Evolutionary conservation across 2,797 vertebrate species (phyloP), one percentile per base, ranked within the genome.

Genomic region (Hybognathus amarus): DNA sequence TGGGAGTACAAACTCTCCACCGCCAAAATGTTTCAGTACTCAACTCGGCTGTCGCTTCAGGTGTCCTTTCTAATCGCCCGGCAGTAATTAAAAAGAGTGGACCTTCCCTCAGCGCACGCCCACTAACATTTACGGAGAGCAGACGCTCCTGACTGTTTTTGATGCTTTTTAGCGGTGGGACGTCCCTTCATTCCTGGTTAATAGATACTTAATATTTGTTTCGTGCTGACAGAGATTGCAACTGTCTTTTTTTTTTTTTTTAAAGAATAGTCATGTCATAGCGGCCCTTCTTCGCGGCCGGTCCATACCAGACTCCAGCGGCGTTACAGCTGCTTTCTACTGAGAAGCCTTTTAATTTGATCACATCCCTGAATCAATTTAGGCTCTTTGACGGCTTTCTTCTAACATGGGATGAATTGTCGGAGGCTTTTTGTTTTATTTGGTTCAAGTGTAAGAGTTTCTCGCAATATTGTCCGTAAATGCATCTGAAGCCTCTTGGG

Each of bases 181-280:
- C 81, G 67, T 86, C 80, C 87, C 77, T 59, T 86, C 68, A 5
- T 86, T 80, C 63, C 76, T 80, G 77, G 79, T 84, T 90, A 90
- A 90, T 91, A 91, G 91, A 92, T 90, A 89, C 84, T 89, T 88
- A 90, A 90, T 92, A 90, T 93, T 91, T 91, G 85, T 88, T 90
- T 90, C 90, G 74, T 71, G 45, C 70, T 47, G 64, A 18, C 36
- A 15, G 56, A 69, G 20, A 50, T 63, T 79, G 40, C 63, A 33
- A 50, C 42, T 17, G 4, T 42, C 27, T 7, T 47, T 42, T 36
- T 36, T 36, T 82, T n/a, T 79, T 67, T 50, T 20, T 74, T 86
- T 40, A 75, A 79, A 75, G 79, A 56, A 80, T 61, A 61, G 0
- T 38, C 0, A 0, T 17, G 70, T 66, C 80, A 67, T 74, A 27